phyloP scores from a whole-genome alignment of 2,888 invertebrate species.

The Operophtera brumata region DNA sequence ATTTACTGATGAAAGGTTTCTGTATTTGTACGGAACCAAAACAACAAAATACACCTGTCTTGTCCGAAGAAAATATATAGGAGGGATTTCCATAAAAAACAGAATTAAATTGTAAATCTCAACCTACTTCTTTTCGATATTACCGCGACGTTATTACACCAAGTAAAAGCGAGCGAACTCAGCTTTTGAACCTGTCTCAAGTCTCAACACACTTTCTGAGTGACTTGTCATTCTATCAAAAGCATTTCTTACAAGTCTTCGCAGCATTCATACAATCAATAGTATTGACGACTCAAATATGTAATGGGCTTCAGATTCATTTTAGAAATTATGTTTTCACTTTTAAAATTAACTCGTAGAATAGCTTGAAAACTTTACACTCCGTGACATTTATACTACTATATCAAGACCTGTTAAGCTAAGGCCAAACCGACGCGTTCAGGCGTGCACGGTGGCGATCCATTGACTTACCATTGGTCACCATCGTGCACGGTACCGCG shows the following conservation, averaged over 20 bases:
- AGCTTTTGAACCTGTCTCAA: constrained; percentile 22
- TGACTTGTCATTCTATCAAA: constrained; percentile 40
- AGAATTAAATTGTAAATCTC: background rate
- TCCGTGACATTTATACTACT: no score
- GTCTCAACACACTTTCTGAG: constrained; percentile 37
- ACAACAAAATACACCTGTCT: no score
- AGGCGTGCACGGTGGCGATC: no score
- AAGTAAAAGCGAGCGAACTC: constrained; percentile 26
- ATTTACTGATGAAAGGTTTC: background rate
- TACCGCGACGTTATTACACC: constrained; percentile 9
- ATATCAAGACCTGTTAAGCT: no score
- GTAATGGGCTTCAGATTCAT: constrained; percentile 10
- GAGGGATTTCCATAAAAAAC: background rate
- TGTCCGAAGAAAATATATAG: no score
- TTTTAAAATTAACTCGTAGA: background rate
- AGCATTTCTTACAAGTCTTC: constrained; percentile 32
- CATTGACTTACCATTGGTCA: no score
- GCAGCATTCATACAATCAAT: constrained; percentile 18
- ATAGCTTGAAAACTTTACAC: no score
- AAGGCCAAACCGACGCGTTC: no score
- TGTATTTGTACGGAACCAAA: background rate
- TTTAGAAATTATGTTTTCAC: constrained; percentile 19
- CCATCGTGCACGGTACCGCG: no score
- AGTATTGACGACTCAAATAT: constrained; percentile 15
- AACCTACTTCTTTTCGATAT: background rate